phyloP scores from a whole-genome alignment of 2,113 vertebrate species.

The Tetraodon nigroviridis region DNA sequence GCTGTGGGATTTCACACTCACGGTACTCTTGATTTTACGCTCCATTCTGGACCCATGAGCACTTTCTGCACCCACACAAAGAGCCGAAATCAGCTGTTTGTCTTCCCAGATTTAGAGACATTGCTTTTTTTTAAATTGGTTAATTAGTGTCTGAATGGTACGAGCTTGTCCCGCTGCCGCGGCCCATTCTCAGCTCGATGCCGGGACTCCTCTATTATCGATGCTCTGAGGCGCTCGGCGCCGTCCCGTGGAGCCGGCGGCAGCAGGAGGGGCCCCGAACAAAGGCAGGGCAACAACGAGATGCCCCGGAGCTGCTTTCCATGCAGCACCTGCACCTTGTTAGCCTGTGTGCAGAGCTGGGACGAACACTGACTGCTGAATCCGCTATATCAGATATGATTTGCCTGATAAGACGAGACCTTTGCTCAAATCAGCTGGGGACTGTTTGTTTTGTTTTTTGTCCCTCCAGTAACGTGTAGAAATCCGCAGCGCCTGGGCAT shows the following conservation, averaged over 20 bases:
- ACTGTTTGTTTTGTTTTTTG: too few relatives aligned
- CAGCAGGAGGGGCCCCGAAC: slow-evolving; percentile 49
- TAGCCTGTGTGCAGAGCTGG: too few relatives aligned
- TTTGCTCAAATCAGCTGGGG: too few relatives aligned
- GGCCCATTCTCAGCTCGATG: slow-evolving; percentile 24
- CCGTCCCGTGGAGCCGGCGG: slow-evolving; percentile 8
- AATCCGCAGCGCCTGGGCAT: slow-evolving; percentile 17
- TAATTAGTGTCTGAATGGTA: slow-evolving; percentile 63
- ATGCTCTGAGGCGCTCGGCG: slow-evolving; percentile 36
- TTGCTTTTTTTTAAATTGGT: slow-evolving; percentile 58
- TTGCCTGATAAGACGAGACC: too few relatives aligned
- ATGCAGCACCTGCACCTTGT: slow-evolving; percentile 12
- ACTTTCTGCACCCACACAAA: slow-evolving; percentile 39
- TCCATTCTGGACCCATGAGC: slow-evolving; percentile 45
- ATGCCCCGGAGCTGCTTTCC: slow-evolving; percentile 29
- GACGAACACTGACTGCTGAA: too few relatives aligned
- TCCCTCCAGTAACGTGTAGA: slow-evolving; percentile 6
- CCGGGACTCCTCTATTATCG: slow-evolving; percentile 56
- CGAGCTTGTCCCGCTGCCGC: slow-evolving; percentile 53
- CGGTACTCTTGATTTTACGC: slow-evolving; percentile 53
- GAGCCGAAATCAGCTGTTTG: slow-evolving; percentile 39
- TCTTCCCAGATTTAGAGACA: slow-evolving; percentile 49
- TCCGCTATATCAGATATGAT: too few relatives aligned
- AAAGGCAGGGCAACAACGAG: slow-evolving; percentile 48
- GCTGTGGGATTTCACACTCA: slow-evolving; percentile 43